phyloP scores from a whole-genome alignment of 1,140 invertebrate genomes.

The Mamestra configurata region DNA sequence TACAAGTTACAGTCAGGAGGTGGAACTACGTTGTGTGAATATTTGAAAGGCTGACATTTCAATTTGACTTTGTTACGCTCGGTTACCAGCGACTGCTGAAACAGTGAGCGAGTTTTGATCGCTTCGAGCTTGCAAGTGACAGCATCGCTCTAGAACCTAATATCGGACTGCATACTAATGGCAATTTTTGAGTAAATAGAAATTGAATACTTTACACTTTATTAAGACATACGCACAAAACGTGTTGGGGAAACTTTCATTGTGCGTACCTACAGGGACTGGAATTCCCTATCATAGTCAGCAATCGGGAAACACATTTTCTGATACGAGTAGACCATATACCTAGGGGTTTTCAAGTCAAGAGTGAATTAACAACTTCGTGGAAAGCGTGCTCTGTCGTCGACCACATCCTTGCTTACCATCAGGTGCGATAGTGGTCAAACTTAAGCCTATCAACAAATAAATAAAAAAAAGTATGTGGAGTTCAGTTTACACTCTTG shows the following conservation, averaged over 20 bases:
- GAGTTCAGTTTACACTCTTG: background rate
- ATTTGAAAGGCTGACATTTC: slow-evolving; percentile 79
- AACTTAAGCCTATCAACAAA: too few species aligned
- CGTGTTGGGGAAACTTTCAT: too few species aligned
- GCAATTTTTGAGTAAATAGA: slow-evolving; percentile 25
- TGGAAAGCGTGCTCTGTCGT: too few species aligned
- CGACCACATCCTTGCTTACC: too few species aligned
- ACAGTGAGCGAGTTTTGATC: slow-evolving; percentile 64
- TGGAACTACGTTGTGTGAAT: slow-evolving; percentile 48
- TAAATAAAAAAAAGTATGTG: background rate
- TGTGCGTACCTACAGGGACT: too few species aligned
- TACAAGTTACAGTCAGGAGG: slow-evolving; percentile 23
- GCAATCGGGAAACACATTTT: too few species aligned
- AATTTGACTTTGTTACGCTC: slow-evolving; percentile 77
- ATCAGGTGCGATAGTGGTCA: too few species aligned
- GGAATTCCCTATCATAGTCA: too few species aligned
- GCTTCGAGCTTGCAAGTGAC: slow-evolving; percentile 54
- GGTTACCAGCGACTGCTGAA: slow-evolving; percentile 55
- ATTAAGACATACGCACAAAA: too few species aligned
- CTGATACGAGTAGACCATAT: too few species aligned
- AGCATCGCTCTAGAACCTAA: slow-evolving; percentile 9
- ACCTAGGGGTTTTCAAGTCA: too few species aligned
- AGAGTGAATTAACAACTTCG: too few species aligned
- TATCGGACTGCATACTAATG: slow-evolving; percentile 28
- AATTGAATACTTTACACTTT: background rate